Evolutionary conservation across 2,888 invertebrate genomes (phyloP).

Genomic region (Megastigmus dorsalis): DNA sequence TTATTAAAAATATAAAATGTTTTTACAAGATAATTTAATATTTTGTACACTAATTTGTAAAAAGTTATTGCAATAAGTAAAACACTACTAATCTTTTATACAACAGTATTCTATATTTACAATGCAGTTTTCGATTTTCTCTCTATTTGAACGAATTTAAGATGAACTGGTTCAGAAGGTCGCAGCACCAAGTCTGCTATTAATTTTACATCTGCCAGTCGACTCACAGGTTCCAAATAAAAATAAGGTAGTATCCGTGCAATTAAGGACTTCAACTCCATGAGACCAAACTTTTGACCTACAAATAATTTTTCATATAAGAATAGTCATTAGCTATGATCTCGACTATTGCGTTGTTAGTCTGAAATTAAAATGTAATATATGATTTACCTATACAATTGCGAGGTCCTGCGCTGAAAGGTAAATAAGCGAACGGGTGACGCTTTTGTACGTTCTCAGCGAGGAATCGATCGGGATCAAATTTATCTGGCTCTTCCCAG

Average conservation of each 20-base stretch:
- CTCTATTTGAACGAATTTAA: conserved; percentile 38
- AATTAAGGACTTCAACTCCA: conserved; percentile 49
- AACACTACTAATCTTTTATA: too few species aligned
- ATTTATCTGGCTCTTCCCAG: conserved; percentile 79
- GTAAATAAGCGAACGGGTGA: conserved; percentile 79
- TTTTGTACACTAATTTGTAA: too few species aligned
- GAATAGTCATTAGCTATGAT: too few species aligned
- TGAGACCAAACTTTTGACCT: conserved; percentile 56
- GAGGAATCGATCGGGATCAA: conserved; percentile 74
- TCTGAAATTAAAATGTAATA: too few species aligned
- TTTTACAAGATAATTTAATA: too few species aligned
- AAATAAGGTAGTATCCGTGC: conserved; percentile 45
- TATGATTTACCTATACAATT: conserved; percentile 79
- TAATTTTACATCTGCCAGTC: conserved; percentile 27
- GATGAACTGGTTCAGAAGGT: conserved; percentile 24
- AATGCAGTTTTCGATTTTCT: not conserved
- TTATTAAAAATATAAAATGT: too few species aligned
- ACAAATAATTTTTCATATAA: too few species aligned
- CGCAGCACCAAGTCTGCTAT: conserved; percentile 40
- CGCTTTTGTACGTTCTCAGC: conserved; percentile 74
- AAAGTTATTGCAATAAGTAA: too few species aligned
- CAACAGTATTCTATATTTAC: too few species aligned
- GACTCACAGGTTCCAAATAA: conserved; percentile 47
- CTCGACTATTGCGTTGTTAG: too few species aligned
- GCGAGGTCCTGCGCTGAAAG: conserved; percentile 67